phyloP scores from a whole-genome alignment of 2,113 vertebrate species.

The Glaucomys volans region DNA sequence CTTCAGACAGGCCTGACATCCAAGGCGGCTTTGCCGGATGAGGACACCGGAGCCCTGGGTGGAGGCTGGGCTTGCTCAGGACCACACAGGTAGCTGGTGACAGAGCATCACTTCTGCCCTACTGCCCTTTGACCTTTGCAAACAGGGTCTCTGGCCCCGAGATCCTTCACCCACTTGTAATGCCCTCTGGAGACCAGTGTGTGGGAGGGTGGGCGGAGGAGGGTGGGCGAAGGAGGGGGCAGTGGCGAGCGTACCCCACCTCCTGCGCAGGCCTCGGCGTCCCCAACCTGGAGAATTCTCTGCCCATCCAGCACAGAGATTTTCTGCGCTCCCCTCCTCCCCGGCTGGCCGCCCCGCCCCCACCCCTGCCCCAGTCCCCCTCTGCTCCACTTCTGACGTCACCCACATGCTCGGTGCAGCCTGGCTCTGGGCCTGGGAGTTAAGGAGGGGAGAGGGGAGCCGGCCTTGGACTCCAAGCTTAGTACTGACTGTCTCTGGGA shows the following conservation, averaged over 20 bases:
- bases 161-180: not conserved
- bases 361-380: not conserved
- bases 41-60: not conserved
- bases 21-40: not conserved
- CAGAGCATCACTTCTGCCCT: not conserved
- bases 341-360: no score
- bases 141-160: not conserved
- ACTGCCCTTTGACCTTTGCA: not conserved
- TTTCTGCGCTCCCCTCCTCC: not conserved
- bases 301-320: not conserved
- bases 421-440: not conserved
- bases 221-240: not conserved
- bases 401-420: not conserved
- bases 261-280: not conserved
- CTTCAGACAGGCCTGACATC: not conserved
- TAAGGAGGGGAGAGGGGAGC: not conserved
- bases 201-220: not conserved
- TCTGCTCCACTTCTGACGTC: slow-evolving; percentile 46
- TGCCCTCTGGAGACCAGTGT: not conserved
- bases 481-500: not conserved
- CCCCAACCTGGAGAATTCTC: not conserved
- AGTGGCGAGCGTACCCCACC: not conserved
- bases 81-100: not conserved
- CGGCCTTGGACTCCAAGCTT: not conserved
- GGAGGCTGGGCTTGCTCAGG: not conserved